Percentiles rank a stretch among this genome's conserved stretches.
phyloP scores from a whole-genome alignment of 2,888 invertebrate species.

The Aelia acuminata region DNA sequence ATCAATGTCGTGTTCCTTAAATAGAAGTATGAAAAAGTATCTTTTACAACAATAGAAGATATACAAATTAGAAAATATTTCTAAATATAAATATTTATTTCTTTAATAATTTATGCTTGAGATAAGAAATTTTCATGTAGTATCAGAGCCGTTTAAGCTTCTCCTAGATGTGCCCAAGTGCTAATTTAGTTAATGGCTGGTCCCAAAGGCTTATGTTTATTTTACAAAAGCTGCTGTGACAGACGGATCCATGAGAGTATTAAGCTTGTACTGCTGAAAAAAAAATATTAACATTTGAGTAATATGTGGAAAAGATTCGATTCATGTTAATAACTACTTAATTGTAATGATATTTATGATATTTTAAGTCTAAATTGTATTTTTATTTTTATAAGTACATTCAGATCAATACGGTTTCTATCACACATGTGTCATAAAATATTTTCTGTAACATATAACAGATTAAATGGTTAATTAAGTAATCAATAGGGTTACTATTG shows the following conservation, averaged over 20 bases:
- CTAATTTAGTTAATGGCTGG: constrained; percentile 58
- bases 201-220: constrained; percentile 58
- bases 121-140: constrained; percentile 47
- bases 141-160: constrained; percentile 57
- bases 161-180: constrained; percentile 58
- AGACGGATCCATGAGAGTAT: constrained; percentile 58
- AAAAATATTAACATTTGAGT: constrained; percentile 22
- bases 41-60: constrained; percentile 52
- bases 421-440: too few species aligned
- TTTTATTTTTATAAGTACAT: not conserved
- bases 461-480: too few species aligned
- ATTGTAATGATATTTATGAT: not conserved
- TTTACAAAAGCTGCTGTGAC: constrained; percentile 55
- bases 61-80: constrained; percentile 57
- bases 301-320: not conserved
- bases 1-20: constrained; percentile 24
- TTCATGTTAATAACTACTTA: not conserved
- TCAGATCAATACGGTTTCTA: too few species aligned
- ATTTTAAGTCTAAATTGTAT: not conserved
- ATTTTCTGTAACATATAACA: too few species aligned
- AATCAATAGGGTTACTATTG: too few species aligned
- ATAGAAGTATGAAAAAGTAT: constrained; percentile 53
- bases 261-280: constrained; percentile 59
- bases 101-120: constrained; percentile 50
- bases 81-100: constrained; percentile 58